Base-by-base conservation (phyloP, 2,113 vertebrate species). In the Gymnarchus niloticus region DNA sequence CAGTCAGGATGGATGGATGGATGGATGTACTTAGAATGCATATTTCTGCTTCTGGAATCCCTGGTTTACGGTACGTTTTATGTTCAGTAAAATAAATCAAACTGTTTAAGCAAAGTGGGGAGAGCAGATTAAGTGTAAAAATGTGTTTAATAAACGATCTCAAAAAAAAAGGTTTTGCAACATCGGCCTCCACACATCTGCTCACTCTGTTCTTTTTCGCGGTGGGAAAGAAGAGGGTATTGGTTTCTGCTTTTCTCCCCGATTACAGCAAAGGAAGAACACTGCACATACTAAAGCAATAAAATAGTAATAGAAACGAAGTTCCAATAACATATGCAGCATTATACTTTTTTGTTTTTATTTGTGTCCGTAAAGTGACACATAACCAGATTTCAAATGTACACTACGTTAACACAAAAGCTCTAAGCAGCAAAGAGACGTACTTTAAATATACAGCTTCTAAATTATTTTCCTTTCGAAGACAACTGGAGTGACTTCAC, bases 401-500 rank as follows among this genome's bases (percentile, higher is more conserved):
- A 25, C 19, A 17, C 25, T 23, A 8, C 8, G 25, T 8, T 17
- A 21, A n/a, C 14, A 83, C 54, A 41, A 52, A 17, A 51, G 54
- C 23, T 81, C 37, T 59, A 51, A 80, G 46, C 73, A 59, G 6
- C 28, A 37, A 5, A n/a, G n/a, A n/a, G n/a, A n/a, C n/a, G n/a
- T n/a, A n/a, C n/a, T n/a, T n/a, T n/a, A n/a, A n/a, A n/a, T n/a
- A n/a, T n/a, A n/a, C 19, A 12, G 65, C 21, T 48, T 48, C 52
- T 81, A 23, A 56, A 81, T n/a, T 21, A 81, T 86, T 81, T 86
- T 86, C 25, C n/a, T 57, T 19, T 44, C 51, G 6, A 33, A 56
- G 61, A 78, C 56, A 59, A 52, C 12, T 49, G 37, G 76, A 28
- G 48, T 86, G 85, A 86, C 78, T 17, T 86, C 85, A 86, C 49